phyloP scores from a whole-genome alignment of 2,888 invertebrate genomes.

The Leucania comma region DNA sequence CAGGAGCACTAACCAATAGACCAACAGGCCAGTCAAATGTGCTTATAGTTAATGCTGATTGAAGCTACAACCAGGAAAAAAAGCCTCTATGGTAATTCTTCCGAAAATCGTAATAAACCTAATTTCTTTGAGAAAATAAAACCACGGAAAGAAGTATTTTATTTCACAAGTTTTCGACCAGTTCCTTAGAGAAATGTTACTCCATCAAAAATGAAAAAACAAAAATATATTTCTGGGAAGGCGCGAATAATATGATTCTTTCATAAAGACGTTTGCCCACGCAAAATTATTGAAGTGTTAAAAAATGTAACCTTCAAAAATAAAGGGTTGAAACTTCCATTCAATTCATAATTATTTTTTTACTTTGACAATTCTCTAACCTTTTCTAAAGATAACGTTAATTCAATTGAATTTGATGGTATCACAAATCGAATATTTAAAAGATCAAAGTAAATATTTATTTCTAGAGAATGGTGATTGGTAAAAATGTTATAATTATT shows the following conservation, averaged over 20 bases:
- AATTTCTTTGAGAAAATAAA: no score
- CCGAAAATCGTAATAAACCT: no score
- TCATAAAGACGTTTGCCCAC: not conserved
- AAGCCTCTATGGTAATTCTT: no score
- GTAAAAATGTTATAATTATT: not conserved
- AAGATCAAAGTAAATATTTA: not conserved
- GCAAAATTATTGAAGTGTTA: not conserved
- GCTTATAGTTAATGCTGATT: no score
- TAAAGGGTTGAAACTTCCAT: not conserved
- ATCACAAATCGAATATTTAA: not conserved
- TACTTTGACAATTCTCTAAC: slow-evolving; percentile 1
- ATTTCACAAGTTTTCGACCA: not conserved
- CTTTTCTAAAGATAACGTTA: not conserved
- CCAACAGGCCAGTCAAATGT: no score
- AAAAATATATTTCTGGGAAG: not conserved
- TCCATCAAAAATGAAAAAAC: no score
- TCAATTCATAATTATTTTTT: slow-evolving; percentile 11
- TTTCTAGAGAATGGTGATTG: not conserved
- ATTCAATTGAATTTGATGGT: not conserved
- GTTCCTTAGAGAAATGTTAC: not conserved
- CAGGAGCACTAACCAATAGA: no score
- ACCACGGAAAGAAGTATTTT: not conserved
- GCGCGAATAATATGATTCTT: not conserved
- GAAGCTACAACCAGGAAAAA: no score
- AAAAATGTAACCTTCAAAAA: slow-evolving; percentile 12